Conservation (phyloP, 2,888 invertebrate genomes). For the Chelonus formosanus region DNA sequence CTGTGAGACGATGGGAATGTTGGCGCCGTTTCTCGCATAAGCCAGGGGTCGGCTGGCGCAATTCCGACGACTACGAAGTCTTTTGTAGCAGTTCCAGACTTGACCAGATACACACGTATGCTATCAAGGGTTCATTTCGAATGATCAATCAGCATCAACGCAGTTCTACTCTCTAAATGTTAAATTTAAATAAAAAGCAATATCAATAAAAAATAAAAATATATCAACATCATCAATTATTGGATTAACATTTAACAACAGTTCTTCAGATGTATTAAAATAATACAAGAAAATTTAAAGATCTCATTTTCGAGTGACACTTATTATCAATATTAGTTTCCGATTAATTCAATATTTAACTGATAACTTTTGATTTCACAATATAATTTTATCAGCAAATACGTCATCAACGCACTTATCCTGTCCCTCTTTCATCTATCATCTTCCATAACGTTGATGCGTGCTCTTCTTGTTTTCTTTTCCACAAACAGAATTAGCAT, state of each 20-base stretch:
- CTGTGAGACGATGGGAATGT: constrained; percentile 55
- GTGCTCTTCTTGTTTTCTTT: constrained; percentile 12
- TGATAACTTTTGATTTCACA: constrained; percentile 7
- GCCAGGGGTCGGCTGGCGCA: constrained; percentile 12
- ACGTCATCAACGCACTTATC: constrained; percentile 17
- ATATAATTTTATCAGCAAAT: constrained; percentile 8
- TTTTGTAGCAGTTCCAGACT: background rate
- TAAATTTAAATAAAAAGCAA: constrained; percentile 12
- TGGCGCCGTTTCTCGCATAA: constrained; percentile 50
- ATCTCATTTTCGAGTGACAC: no score
- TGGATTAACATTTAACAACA: no score
- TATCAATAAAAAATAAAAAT: constrained; percentile 15
- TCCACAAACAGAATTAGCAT: background rate
- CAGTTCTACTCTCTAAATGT: background rate
- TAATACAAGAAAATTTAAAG: no score
- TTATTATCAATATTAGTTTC: no score
- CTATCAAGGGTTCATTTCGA: constrained; percentile 23
- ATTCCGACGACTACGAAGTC: constrained; percentile 4
- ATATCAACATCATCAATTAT: background rate
- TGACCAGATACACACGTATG: constrained; percentile 3
- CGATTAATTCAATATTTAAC: constrained; percentile 5
- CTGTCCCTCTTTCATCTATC: constrained; percentile 12
- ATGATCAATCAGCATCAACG: no score
- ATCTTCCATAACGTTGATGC: constrained; percentile 7
- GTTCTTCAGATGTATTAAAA: no score